Base-by-base conservation (phyloP, 2,797 vertebrate species). In the Fratercula arctica region DNA sequence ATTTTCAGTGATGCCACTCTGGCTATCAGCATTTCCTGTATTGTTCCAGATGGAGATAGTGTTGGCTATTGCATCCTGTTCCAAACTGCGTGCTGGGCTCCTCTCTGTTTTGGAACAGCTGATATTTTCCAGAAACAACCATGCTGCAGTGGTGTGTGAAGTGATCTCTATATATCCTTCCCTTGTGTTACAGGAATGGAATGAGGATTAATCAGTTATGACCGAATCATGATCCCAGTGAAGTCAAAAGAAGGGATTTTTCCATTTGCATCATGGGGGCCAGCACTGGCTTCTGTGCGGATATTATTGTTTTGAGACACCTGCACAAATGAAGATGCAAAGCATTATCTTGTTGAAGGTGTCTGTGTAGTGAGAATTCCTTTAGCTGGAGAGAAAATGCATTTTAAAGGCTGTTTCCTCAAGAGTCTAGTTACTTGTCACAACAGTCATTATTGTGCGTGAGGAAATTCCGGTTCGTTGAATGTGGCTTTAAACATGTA, bases 1-100 rank as follows among this genome's bases (percentile, higher is more conserved):
- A 96, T 97, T 97, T 95, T 88, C 66, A 77, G 85, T 51, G 29
- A 41, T 91, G 90, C 90, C 87, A 78, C 37, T 91, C 74, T 50
- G 73, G 74, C 81, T 84, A 70, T 94, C 90, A 94, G 89, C 59
- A 69, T 95, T 93, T 95, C 73, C 79, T 84, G 50, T 96, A 75
- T 95, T 94, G 73, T 97, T 96, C 73, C 93, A 89, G 76, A 63
- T 84, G 59, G 73, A 92, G 85, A 81, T 48, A 29, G 46, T 31
- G 51, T 70, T 92, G 79, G 68, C 72, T 18, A 16, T 46, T 87
- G 82, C 90, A 59, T 78, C 66, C 87, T 78, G 75, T 92, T 95
- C 95, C 90, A 91, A 73, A 74, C 81, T 21, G 35, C 0, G 0
- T 72, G 60, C 86, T 80, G 68, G 61, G 46, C 67, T 94, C 46